Base-by-base conservation (phyloP, 2,888 invertebrate genomes). In the Drosophila birchii region DNA sequence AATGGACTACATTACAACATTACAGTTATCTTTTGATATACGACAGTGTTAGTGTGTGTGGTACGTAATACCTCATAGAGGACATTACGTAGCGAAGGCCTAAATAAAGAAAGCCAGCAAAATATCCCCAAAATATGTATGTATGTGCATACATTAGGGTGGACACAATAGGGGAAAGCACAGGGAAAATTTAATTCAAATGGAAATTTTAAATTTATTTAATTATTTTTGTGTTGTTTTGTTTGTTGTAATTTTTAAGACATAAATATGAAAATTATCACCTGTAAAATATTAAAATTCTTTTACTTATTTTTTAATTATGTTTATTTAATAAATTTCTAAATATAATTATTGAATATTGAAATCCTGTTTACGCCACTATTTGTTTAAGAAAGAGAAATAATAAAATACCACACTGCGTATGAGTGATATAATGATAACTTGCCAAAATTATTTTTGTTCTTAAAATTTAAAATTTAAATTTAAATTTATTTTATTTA, bases 1-100 rank as follows among this genome's bases (percentile, higher is more conserved):
- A 87, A 87, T 85, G 87, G 80, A 81, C 82, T 85, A 85, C 88
- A 81, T 80, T 82, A 80, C 80, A 76, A 86, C 86, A 81, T 74
- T 75, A 79, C 85, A 86, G 85, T 79, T 85, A 87, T 87, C 85
- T 79, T 66, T 79, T 79, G 73, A 78, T 84, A 76, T 83, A 84
- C 68, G 44, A 32, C 23, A 23, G 43, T 71, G 55, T 57, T 16
- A 41, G 44, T 49, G 39, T 63, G 43, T 57, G 51, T 39, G 45
- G 38, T 36, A 67, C 61, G 59, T 62, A 58, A 44, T 66, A 53
- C 66, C 71, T 56, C 53, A 58, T 68, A 67, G 58, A 60, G 43
- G 45, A 74, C 58, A 63, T 63, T 60, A 56, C 59, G 60, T 57
- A 29, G 69, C 53, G 41, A 67, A 61, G 39, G 66, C 66, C 58